phyloP scores from a whole-genome alignment of 1,140 invertebrate species.

The Hylyphantes graminicola region DNA sequence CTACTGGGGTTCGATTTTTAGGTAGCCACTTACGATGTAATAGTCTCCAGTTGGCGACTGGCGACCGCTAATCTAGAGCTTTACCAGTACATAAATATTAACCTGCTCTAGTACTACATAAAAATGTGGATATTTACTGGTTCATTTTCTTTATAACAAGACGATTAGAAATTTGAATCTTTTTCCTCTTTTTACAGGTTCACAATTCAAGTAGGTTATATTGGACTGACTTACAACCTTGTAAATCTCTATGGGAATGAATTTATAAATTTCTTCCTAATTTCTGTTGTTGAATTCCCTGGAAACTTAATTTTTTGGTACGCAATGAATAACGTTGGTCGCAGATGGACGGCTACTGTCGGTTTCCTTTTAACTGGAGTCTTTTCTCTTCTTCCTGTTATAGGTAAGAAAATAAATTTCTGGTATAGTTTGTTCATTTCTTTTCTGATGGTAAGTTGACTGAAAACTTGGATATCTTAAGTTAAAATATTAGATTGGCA shows the following conservation, averaged over 20 bases:
- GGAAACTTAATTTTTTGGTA: conserved; percentile 47
- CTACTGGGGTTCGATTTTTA: too few relatives aligned
- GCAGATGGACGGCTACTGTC: not conserved
- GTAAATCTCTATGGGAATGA: conserved; percentile 76
- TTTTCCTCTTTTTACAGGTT: conserved; percentile 68
- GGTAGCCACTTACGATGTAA: too few relatives aligned
- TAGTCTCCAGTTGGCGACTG: too few relatives aligned
- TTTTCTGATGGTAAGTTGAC: not conserved
- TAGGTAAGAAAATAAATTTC: not conserved
- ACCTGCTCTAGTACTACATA: too few relatives aligned
- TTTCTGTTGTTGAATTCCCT: conserved; percentile 75
- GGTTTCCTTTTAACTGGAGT: not conserved
- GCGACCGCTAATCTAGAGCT: too few relatives aligned
- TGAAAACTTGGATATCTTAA: not conserved
- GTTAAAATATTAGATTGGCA: too few relatives aligned
- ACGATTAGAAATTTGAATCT: too few relatives aligned
- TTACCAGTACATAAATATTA: too few relatives aligned
- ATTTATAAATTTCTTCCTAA: conserved; percentile 76
- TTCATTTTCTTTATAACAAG: too few relatives aligned
- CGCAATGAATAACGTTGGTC: conserved; percentile 1
- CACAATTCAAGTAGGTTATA: conserved; percentile 73
- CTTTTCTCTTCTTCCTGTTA: not conserved
- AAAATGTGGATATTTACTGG: too few relatives aligned
- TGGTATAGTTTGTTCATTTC: too few relatives aligned
- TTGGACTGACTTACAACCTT: conserved; percentile 74